phyloP scores from a whole-genome alignment of 2,113 vertebrate species.

The Orthonyx spaldingii region DNA sequence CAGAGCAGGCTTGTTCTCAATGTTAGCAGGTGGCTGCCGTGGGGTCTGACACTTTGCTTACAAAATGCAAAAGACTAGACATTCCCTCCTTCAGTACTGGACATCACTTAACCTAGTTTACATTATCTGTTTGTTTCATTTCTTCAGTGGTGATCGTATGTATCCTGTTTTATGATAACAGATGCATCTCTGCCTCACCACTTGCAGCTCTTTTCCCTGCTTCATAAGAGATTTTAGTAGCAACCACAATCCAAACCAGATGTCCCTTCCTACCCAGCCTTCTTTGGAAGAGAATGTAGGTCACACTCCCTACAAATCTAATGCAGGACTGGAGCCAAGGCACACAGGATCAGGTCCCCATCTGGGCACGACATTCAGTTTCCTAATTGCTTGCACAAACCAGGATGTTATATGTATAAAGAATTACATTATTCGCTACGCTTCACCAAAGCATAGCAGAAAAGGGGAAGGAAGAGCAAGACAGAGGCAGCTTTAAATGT shows the following conservation, averaged over 20 bases:
- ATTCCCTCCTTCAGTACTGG: neutral
- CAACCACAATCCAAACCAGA: slow-evolving; percentile 47
- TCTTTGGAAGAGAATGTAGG: slow-evolving; percentile 59
- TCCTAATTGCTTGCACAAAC: slow-evolving; percentile 46
- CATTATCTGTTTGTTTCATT: neutral
- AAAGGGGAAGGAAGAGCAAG: slow-evolving; percentile 11
- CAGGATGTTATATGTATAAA: slow-evolving; percentile 7
- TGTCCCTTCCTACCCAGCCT: slow-evolving; percentile 43
- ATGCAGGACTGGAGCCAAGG: slow-evolving; percentile 17
- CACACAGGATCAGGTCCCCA: slow-evolving; percentile 51
- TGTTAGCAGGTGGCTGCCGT: neutral
- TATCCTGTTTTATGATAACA: neutral
- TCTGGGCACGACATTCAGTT: slow-evolving; percentile 4
- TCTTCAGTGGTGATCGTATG: neutral
- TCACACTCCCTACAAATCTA: slow-evolving; percentile 57
- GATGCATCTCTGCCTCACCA: neutral
- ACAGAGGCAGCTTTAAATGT: neutral
- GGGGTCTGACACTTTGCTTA: neutral
- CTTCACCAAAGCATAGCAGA: neutral
- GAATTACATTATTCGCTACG: slow-evolving; percentile 15
- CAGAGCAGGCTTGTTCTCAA: neutral
- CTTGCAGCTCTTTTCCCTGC: slow-evolving; percentile 15
- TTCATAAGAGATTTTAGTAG: slow-evolving; percentile 45
- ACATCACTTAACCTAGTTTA: neutral
- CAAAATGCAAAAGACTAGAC: neutral